These are phyloP conservation scores for Anastrepha ludens DNA, from an alignment of 1,140 invertebrate species.

Conservation along the genomic window DNA sequence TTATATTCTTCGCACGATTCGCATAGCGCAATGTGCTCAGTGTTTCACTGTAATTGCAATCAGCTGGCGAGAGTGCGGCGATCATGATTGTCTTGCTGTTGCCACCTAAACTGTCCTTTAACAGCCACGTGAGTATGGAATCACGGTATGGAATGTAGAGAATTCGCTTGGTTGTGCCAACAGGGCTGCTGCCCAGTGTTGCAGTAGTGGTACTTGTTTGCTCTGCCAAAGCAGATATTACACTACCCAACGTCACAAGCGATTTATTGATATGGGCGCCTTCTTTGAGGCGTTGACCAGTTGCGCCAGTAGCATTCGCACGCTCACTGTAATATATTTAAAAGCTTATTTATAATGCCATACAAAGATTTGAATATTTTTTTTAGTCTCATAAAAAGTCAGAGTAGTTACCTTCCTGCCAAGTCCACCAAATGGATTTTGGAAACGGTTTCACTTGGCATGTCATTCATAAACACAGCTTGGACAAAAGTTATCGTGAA, in stretches of 20 bases:
- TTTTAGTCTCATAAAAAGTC: too few species aligned
- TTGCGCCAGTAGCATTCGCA: slow-evolving; percentile 89
- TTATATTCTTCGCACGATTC: slow-evolving; percentile 92
- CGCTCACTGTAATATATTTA: slow-evolving; percentile 81
- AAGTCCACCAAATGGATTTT: slow-evolving; percentile 93
- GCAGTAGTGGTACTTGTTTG: slow-evolving; percentile 67
- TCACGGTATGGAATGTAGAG: slow-evolving; percentile 92
- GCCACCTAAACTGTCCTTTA: slow-evolving; percentile 94
- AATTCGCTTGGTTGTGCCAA: slow-evolving; percentile 76
- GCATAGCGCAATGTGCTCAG: slow-evolving; percentile 85
- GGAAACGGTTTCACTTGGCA: slow-evolving; percentile 91
- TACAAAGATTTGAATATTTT: not conserved
- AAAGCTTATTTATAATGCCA: not conserved
- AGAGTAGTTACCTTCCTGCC: slow-evolving; percentile 82
- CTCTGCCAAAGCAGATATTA: slow-evolving; percentile 94
- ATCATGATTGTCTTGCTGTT: slow-evolving; percentile 96
- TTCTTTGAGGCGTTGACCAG: slow-evolving; percentile 90
- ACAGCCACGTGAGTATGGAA: slow-evolving; percentile 91
- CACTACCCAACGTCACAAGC: slow-evolving; percentile 91
- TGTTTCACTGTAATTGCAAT: slow-evolving; percentile 88
- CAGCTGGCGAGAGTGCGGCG: slow-evolving; percentile 86
- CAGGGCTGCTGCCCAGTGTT: slow-evolving; percentile 60
- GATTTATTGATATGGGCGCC: slow-evolving; percentile 96
- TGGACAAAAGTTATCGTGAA: slow-evolving; percentile 95
- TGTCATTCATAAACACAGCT: slow-evolving; percentile 86